These are phyloP conservation scores for Anolis carolinensis DNA, from an alignment of 2,113 vertebrate genomes.

Conservation along the genomic window DNA sequence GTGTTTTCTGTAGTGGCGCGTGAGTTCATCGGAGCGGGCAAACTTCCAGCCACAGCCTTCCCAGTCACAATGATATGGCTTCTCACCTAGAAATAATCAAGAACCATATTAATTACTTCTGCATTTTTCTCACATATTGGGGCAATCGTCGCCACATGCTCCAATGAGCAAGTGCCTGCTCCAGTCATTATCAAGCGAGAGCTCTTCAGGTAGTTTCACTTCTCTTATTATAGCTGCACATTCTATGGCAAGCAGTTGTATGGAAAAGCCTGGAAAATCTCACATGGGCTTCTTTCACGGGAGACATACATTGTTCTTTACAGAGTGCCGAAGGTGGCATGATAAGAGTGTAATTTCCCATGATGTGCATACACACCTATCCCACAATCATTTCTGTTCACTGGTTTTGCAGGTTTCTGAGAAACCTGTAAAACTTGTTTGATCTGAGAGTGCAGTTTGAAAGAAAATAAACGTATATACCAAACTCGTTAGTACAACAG, in stretches of 20 bases:
- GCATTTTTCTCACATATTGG: not conserved
- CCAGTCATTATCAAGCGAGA: not conserved
- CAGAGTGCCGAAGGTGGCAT: not conserved
- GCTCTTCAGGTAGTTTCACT: not conserved
- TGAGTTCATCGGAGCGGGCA: constrained; percentile 97
- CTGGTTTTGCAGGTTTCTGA: not conserved
- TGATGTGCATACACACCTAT: not conserved
- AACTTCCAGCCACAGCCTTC: constrained; percentile 99
- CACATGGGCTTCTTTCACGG: not conserved
- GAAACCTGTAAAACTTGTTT: not conserved
- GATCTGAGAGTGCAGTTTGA: not conserved
- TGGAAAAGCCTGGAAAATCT: not conserved
- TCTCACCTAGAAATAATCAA: constrained; percentile 84
- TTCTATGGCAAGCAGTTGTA: not conserved
- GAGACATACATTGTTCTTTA: not conserved
- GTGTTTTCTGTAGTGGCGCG: constrained; percentile 97
- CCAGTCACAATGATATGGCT: constrained; percentile 99
- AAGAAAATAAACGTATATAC: not conserved
- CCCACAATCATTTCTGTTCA: not conserved
- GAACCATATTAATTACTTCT: not conserved
- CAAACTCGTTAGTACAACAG: not conserved
- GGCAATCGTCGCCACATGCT: not conserved
- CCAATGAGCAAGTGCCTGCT: not conserved
- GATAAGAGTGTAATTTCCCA: not conserved
- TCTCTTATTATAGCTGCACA: not conserved